Evolutionary conservation across 1,140 invertebrate genomes (phyloP).

Genomic region (Teleogryllus occipitalis): DNA sequence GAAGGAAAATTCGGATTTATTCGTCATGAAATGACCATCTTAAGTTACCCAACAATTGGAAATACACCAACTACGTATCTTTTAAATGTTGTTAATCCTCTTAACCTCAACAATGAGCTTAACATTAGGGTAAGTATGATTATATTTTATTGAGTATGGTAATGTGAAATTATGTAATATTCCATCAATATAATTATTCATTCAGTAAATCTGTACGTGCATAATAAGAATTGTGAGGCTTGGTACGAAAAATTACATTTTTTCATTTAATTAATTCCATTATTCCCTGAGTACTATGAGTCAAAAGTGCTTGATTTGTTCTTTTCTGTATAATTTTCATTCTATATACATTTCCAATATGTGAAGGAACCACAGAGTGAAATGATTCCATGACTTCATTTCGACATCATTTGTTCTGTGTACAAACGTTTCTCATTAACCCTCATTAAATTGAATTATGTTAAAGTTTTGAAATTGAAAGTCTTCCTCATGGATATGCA

Average conservation of each 20-base stretch:
- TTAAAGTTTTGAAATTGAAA: no score
- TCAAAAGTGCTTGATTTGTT: no score
- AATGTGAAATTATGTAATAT: neutral
- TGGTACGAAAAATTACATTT: neutral
- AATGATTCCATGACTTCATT: no score
- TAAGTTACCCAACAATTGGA: neutral
- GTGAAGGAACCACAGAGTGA: no score
- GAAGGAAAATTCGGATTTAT: slow-evolving; percentile 72
- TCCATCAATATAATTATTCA: neutral
- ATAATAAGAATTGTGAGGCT: neutral
- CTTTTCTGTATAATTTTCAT: no score
- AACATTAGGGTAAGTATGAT: neutral
- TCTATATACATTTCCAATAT: no score
- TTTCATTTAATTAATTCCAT: neutral
- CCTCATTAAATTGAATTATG: no score
- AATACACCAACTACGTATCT: slow-evolving; percentile 49
- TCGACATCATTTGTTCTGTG: no score
- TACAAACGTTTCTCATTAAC: no score
- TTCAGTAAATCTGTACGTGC: neutral
- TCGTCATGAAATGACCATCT: slow-evolving; percentile 61
- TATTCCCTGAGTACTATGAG: no score
- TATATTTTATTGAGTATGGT: neutral
- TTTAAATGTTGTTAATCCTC: slow-evolving; percentile 72
- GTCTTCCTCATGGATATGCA: no score
- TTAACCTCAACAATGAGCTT: slow-evolving; percentile 61